phyloP scores from a whole-genome alignment of 30 jellyfish, hydroid and myxozoan species.

The Haliclystus octoradiatus region DNA sequence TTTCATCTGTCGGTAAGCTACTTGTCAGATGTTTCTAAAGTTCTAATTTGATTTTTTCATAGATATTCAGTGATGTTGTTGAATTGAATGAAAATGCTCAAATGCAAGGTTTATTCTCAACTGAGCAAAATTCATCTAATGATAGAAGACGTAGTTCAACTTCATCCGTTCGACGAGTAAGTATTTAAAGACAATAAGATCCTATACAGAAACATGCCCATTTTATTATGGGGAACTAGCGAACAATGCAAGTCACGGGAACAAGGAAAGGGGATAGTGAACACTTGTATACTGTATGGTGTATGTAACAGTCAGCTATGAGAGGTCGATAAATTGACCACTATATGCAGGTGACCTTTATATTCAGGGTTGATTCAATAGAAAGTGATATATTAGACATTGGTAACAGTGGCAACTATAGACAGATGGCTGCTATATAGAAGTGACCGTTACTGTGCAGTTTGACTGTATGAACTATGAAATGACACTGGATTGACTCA shows the following conservation, averaged over 20 bases:
- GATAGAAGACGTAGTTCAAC: constrained; percentile 11
- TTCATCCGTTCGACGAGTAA: constrained; percentile 18
- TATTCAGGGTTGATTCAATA: no score
- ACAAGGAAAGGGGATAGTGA: not conserved
- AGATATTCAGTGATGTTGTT: constrained; percentile 48
- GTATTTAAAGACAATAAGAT: no score
- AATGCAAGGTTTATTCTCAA: constrained; percentile 17
- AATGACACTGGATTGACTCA: no score
- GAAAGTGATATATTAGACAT: no score
- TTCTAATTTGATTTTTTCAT: not conserved
- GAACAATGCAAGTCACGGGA: not conserved
- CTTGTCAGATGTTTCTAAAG: not conserved
- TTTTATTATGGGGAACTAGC: not conserved
- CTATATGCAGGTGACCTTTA: no score
- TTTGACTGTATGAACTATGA: no score
- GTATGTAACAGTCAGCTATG: not conserved
- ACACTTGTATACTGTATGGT: not conserved
- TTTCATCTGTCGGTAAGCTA: not conserved
- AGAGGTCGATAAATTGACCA: no score
- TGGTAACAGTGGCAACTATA: no score
- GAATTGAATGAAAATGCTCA: constrained; percentile 54
- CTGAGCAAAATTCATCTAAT: constrained; percentile 21
- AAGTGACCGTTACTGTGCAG: no score
- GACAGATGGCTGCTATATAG: no score
- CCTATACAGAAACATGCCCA: no score